A percentile compares a stretch with the other conserved stretches of the same genome.
Evolutionary conservation across 2,113 vertebrate genomes (phyloP).

Genomic region (Ursus arctos): DNA sequence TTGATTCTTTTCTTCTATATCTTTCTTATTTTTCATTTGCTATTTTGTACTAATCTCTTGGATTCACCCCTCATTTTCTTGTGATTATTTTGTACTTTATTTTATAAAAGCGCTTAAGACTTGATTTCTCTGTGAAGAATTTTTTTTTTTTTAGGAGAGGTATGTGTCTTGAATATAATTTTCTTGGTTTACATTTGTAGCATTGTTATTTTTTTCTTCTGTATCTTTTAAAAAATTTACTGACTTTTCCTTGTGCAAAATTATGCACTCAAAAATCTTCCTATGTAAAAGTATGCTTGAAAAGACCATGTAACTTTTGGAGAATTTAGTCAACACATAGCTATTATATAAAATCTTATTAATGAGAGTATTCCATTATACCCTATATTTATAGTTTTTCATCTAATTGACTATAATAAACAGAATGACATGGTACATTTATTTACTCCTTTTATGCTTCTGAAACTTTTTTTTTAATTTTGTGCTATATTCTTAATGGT

Average conservation of each 20-base stretch:
- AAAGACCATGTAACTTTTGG: background rate
- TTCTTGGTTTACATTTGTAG: background rate
- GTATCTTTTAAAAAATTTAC: background rate
- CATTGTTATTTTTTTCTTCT: background rate
- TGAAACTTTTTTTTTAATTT: background rate
- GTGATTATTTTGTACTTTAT: background rate
- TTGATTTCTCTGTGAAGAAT: background rate
- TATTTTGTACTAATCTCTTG: background rate
- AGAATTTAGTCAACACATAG: background rate
- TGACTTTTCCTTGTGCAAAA: background rate
- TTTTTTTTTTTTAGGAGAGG: background rate
- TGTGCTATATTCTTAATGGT: background rate
- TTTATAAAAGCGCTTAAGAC: background rate
- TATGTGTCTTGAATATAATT: background rate
- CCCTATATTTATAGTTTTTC: background rate
- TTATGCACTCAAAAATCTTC: background rate
- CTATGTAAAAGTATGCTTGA: background rate
- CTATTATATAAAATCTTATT: slow-evolving; percentile 18
- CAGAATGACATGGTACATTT: background rate
- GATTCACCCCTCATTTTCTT: background rate
- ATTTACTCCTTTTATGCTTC: background rate
- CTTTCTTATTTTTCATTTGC: background rate
- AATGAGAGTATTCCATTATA: background rate
- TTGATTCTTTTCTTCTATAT: background rate
- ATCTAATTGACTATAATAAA: background rate